Base-by-base conservation (phyloP, 2,888 invertebrate genomes). In the Saturnia pavonia region DNA sequence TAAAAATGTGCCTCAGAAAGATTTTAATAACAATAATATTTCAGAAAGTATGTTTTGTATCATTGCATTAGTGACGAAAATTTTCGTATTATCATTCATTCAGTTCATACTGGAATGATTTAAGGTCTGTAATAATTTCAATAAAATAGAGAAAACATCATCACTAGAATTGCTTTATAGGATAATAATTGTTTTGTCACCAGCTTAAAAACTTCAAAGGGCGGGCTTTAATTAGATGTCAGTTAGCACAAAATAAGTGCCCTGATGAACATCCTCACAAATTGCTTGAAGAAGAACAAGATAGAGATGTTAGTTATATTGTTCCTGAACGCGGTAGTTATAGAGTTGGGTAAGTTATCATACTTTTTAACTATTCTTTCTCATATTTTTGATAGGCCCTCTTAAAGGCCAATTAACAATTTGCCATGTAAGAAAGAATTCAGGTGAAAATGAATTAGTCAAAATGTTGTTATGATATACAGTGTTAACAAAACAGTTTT, bases 261-360 rank as follows among this genome's bases (percentile, higher is more conserved):
- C 80, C 85, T 0, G 87, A 94, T 1, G 94, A 94, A 72, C 96
- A 96, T 82, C 96, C 97, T 0, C 97, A 97, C 86, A 95, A 96
- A 78, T 88, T 97, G 68, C 95, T 97, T 0, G 96, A 96, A 74
- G 95, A 95, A 48, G 95, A 95, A 69, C 92, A 93, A 3, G 97
- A 96, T 79, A 90, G 92, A 48, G 96, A 96, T 73, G 96, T 97
- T 80, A 96, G 96, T 34, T 96, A 96, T 78, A 94, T 95, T 72
- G 89, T 97, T 89, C 75, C 91, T 80, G 75, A 95, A 93, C 75
- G 95, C 86, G 80, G 95, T 12, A 88, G 95, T 73, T 96, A 95
- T 80, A 94, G 91, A 76, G 97, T 96, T 0, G 94, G 92, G 96
- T 96, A 92, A 86, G 88, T 80, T 70, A 3, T 67, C n/a, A 67